Evolutionary conservation across 2,113 vertebrate species (phyloP).

Genomic region (Chloropsis cyanopogon): DNA sequence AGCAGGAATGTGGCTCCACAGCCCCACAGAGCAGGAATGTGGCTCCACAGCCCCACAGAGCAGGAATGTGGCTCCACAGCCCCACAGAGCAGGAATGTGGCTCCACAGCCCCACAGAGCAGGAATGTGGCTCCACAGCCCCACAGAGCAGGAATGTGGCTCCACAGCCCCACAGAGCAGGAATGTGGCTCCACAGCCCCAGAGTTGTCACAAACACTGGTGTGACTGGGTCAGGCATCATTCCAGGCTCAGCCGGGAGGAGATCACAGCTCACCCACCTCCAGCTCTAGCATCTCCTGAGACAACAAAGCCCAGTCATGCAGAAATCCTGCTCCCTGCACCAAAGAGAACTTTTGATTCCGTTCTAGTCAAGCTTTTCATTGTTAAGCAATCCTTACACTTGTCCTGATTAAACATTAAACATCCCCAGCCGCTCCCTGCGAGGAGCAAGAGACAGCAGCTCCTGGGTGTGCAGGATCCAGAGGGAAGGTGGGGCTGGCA

Average conservation of each 20-base stretch:
- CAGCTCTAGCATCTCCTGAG: not conserved
- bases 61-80: not conserved
- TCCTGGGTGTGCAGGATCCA: not conserved
- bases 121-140: too few relatives aligned
- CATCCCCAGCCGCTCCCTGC: not conserved
- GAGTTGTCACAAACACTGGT: not conserved
- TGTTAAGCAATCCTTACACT: not conserved
- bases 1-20: too few relatives aligned
- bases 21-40: too few relatives aligned
- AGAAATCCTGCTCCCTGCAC: slow-evolving; percentile 8
- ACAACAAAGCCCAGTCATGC: not conserved
- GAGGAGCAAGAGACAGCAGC: not conserved
- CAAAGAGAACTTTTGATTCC: not conserved
- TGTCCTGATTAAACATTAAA: not conserved
- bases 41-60: fast-evolving
- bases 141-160: not conserved
- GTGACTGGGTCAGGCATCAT: not conserved
- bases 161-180: not conserved
- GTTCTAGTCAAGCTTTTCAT: not conserved
- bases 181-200: too few relatives aligned
- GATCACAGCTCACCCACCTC: not conserved
- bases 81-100: not conserved
- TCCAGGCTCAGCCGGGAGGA: not conserved
- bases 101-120: too few relatives aligned
- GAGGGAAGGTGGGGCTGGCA: not conserved